These are phyloP conservation scores for Hyppa rectilinea DNA, from an alignment of 2,888 invertebrate genomes.

Conservation along the genomic window DNA sequence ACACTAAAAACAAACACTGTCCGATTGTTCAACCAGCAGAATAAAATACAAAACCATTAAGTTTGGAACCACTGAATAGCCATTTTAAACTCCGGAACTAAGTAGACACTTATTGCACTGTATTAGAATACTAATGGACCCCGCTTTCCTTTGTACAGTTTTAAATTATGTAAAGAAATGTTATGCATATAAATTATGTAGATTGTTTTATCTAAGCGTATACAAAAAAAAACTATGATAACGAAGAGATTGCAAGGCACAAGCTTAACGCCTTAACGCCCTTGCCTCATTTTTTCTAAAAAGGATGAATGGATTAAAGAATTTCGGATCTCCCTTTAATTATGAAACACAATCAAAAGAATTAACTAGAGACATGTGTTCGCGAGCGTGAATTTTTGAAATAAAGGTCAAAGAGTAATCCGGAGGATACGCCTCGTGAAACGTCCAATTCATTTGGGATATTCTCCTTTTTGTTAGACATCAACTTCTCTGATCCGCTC, in stretches of 20 bases:
- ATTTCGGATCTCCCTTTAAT: slow-evolving; percentile 54
- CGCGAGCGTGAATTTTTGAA: slow-evolving; percentile 61
- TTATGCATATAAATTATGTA: slow-evolving; percentile 54
- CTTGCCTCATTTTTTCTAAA: slow-evolving; percentile 36
- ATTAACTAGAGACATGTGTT: slow-evolving; percentile 61
- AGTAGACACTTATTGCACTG: slow-evolving; percentile 56
- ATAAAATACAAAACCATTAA: slow-evolving; percentile 52
- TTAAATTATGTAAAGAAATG: slow-evolving; percentile 55
- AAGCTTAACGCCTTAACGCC: slow-evolving; percentile 3
- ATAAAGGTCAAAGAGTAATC: slow-evolving; percentile 66
- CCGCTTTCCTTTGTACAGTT: slow-evolving; percentile 44
- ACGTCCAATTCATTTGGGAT: slow-evolving; percentile 66
- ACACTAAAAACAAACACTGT: slow-evolving; percentile 27
- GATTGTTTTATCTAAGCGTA: slow-evolving; percentile 58
- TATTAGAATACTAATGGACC: slow-evolving; percentile 63
- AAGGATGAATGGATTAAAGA: slow-evolving; percentile 64
- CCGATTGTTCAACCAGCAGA: slow-evolving; percentile 34
- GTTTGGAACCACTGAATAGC: slow-evolving; percentile 49
- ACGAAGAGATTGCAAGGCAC: slow-evolving; percentile 43
- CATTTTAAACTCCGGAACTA: slow-evolving; percentile 59
- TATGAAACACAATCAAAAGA: slow-evolving; percentile 57
- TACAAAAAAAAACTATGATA: slow-evolving; percentile 46
- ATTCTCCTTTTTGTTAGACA: slow-evolving; percentile 53
- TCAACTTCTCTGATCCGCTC: slow-evolving; percentile 41
- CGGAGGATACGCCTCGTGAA: slow-evolving; percentile 44